A percentile compares a stretch with the other conserved stretches of the same genome.
Conservation (phyloP, 2,113 vertebrate species). For the Polypterus senegalus region DNA sequence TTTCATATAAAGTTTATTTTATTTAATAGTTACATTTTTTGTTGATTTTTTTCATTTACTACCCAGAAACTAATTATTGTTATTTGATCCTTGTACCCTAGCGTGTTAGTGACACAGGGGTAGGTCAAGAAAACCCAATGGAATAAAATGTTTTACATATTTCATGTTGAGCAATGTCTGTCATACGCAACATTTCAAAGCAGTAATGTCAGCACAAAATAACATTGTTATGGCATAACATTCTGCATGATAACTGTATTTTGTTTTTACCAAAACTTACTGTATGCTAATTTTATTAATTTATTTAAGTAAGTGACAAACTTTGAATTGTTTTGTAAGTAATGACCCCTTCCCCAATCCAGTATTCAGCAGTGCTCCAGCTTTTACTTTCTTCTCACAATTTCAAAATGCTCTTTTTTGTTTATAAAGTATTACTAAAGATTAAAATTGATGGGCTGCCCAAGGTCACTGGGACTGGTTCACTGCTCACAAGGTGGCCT, state of each 20-base stretch:
- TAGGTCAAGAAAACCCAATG: too few species aligned
- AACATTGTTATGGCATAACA: slow-evolving; percentile 67
- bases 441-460: too few species aligned
- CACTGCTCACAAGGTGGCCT: too few species aligned
- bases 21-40: background rate
- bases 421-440: too few species aligned
- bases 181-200: slow-evolving; percentile 75
- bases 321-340: background rate
- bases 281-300: slow-evolving; percentile 55
- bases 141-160: background rate
- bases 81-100: too few species aligned
- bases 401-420: slow-evolving; percentile 3
- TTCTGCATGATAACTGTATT: slow-evolving; percentile 83
- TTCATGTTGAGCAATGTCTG: slow-evolving; percentile 65
- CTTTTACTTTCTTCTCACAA: background rate
- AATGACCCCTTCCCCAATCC: background rate
- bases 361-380: slow-evolving; percentile 4
- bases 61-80: too few species aligned
- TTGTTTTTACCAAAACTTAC: slow-evolving; percentile 62
- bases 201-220: slow-evolving; percentile 72
- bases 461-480: too few species aligned
- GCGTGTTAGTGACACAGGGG: too few species aligned
- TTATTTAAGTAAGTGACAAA: slow-evolving; percentile 19
- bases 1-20: slow-evolving; percentile 1
- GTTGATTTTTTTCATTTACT: slow-evolving; percentile 2